Evolutionary conservation across 2,888 invertebrate genomes (phyloP), one percentile per base, ranked within the genome.

Genomic region (Lepas anatifera): DNA sequence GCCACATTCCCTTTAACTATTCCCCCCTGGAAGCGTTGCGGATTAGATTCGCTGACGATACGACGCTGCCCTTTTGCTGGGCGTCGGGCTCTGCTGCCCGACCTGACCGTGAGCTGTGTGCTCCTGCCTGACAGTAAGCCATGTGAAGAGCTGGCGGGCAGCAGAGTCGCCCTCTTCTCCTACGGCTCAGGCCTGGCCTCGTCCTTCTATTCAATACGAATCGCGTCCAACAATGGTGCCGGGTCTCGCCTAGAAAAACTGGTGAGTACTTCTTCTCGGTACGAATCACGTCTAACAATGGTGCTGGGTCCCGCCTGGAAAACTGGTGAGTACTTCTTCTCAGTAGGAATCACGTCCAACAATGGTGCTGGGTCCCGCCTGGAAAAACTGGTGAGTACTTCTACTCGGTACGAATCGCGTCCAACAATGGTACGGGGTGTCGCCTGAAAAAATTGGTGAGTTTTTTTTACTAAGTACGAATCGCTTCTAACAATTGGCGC

Each of bases 131-230:
- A 46, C 76, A 82, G 88, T 76, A 87, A 87, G 79, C 81, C 85
- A 4, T 80, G 85, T 0, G 81, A 83, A 18, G 85, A 89, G 74
- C 80, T 97, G 68, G 85, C 87, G 50, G 94, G 92, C 10, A 89
- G 88, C 77, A 87, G 90, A 75, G 84, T 97, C 73, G 90, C 88
- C 1, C 79, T 99, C 69, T 99, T 99, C 81, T 98, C 98, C 0
- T 99, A 99, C 78, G 99, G 99, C 0, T 98, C 98, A 0, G 99
- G 99, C 0, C 81, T 95, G 25, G 95, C 96, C 43, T 90, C 96
- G 0, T 90, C 94, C 2, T 90, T 97, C 89, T 97, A 89, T 79
- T 95, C 95, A 0, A 83, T 97, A 68, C 87, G 87, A 84, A 87
- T 18, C 83, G 67, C 46, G n/a, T 7, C 52, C 27, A 67, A 29